Conservation (phyloP, 2,888 invertebrate genomes). For the Pandemis corylana region DNA sequence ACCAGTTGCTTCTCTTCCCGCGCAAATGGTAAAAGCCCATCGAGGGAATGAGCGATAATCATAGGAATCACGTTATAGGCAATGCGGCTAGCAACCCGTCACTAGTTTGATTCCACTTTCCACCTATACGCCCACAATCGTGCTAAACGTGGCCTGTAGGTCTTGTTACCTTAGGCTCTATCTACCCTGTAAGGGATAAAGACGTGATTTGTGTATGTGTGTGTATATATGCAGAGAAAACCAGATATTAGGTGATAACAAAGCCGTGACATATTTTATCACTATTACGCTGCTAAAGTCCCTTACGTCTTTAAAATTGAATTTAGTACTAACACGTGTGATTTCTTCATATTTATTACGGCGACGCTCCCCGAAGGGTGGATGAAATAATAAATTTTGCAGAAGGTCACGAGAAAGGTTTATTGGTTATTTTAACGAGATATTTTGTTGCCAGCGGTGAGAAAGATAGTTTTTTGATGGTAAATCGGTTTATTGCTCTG, state of each 20-base stretch:
- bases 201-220: no score
- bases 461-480: constrained; percentile 45
- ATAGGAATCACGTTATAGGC: no score
- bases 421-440: constrained; percentile 49
- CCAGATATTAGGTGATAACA: neutral
- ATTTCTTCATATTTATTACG: constrained; percentile 54
- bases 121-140: no score
- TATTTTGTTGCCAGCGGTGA: constrained; percentile 53
- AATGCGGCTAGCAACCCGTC: no score
- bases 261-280: constrained; percentile 1
- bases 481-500: neutral
- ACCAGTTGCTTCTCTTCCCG: no score
- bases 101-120: no score
- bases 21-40: no score
- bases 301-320: constrained; percentile 48
- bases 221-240: neutral
- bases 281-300: constrained; percentile 13
- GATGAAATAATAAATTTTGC: constrained; percentile 60
- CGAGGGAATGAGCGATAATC: no score
- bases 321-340: constrained; percentile 45
- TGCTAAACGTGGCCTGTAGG: no score
- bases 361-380: constrained; percentile 45
- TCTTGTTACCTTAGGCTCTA: no score
- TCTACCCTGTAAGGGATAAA: no score
- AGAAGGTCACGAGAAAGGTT: constrained; percentile 54